Evolutionary conservation across 2,113 vertebrate genomes (phyloP), one percentile per base, ranked within the genome.

Genomic region (Indri indri): DNA sequence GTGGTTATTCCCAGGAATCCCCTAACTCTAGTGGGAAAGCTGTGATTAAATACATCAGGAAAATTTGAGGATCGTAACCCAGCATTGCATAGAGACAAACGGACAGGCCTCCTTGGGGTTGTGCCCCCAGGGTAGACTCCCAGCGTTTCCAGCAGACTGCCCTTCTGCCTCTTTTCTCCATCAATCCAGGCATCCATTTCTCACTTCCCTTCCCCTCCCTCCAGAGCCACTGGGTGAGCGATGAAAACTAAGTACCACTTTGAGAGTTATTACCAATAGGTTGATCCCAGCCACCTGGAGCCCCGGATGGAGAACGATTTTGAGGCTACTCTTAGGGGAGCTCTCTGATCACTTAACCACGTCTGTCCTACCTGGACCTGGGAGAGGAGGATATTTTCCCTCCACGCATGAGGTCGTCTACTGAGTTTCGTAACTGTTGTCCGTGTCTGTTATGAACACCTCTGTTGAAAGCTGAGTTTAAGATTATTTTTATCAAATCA

Each of bases 401-500:
- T 34, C 88, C 14, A 22, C 25, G 1, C 52, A 47, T 6, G 25
- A 27, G 37, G 16, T 45, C 40, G 32, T 68, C 59, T 59, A 5
- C 70, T n/a, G 63, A n/a, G 22, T 7, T 42, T 83, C 93, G 47
- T 54, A 77, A 37, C 52, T 32, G 22, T 34, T n/a, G 4, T 45
- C 47, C 70, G 1, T 34, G 37, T 25, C 74, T 11, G 30, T 50
- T 50, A 65, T 52, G 95, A 96, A 92, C 92, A 94, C 14, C 12
- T 71, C 59, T n/a, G 27, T 86, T 84, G 77, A 84, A 73, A 85
- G 81, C 84, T 54, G 90, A 68, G 68, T 73, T 92, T 37, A 52
- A 68, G 88, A 94, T 92, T 97, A 93, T 97, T 97, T 98, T 97
- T 94, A 94, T 88, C 97, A 92, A 96, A 95, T 94, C 96, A 63